Percentiles rank a stretch among this genome's conserved stretches.
Conservation (phyloP, 1,140 invertebrate species). For the Tigriopus japonicus region DNA sequence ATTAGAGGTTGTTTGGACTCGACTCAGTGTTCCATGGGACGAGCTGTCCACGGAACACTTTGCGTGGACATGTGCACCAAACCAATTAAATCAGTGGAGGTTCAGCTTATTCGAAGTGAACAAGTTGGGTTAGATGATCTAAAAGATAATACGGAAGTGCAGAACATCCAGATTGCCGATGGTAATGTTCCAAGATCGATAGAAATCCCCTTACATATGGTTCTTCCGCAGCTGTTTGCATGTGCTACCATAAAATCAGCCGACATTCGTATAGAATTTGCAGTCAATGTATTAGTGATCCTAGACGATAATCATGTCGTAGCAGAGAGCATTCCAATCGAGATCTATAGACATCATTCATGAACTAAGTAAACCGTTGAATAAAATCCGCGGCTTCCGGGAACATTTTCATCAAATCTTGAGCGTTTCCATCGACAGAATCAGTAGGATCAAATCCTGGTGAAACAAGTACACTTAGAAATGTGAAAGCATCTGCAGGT, state of each 20-base stretch:
- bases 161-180: slow-evolving; percentile 90
- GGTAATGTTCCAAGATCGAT: slow-evolving; percentile 62
- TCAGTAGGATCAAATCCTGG: no score
- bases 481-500: no score
- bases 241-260: slow-evolving; percentile 53
- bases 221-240: slow-evolving; percentile 85
- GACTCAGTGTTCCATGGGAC: no score
- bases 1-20: no score
- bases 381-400: no score
- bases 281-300: slow-evolving; percentile 76
- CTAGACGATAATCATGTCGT: slow-evolving; percentile 81
- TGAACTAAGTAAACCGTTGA: no score
- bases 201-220: slow-evolving; percentile 78
- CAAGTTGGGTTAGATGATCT: not conserved
- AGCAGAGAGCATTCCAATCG: slow-evolving; percentile 82
- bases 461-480: no score
- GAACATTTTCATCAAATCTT: no score
- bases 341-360: slow-evolving; percentile 31
- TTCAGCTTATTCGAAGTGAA: not conserved
- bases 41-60: no score
- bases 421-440: no score
- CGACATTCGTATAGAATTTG: slow-evolving; percentile 65
- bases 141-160: slow-evolving; percentile 61
- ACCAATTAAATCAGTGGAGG: not conserved
- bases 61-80: no score